These are phyloP conservation scores for Drosophila anceps DNA, from an alignment of 2,888 invertebrate genomes.

Conservation along the genomic window DNA sequence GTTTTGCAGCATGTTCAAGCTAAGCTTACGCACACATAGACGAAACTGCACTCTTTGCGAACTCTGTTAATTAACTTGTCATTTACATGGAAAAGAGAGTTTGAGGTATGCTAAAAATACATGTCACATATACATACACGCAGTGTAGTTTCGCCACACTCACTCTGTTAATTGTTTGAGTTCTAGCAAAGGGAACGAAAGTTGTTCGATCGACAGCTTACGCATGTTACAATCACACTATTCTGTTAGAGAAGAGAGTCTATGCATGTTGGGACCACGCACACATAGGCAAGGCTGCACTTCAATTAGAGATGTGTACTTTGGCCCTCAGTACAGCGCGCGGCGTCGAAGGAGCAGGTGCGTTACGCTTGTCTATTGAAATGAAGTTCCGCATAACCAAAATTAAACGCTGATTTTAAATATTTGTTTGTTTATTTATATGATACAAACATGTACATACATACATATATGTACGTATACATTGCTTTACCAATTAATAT, in stretches of 20 bases:
- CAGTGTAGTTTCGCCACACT: not conserved
- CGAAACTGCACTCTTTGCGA: not conserved
- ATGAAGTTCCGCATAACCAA: not conserved
- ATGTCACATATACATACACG: not conserved
- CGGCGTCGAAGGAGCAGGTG: not conserved
- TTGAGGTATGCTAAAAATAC: not conserved
- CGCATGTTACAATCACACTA: not conserved
- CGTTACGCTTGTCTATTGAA: not conserved
- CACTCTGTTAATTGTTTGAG: not conserved
- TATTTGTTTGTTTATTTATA: conserved; percentile 32
- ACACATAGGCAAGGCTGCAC: not conserved
- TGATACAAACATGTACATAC: conserved; percentile 28
- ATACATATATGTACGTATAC: not conserved
- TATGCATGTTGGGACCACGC: not conserved
- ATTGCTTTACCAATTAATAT: conserved; percentile 22
- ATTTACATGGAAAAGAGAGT: not conserved
- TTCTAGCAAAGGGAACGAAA: not conserved
- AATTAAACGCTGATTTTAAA: not conserved
- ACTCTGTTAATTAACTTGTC: not conserved
- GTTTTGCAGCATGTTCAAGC: too few relatives aligned
- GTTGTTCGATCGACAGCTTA: not conserved
- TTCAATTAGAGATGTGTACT: too few relatives aligned
- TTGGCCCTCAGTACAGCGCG: not conserved
- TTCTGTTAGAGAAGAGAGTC: not conserved
- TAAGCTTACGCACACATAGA: not conserved